Evolutionary conservation across 35 echinoderm and acorn worm genomes (phyloP).

Genomic region (Apostichopus parvimensis): DNA sequence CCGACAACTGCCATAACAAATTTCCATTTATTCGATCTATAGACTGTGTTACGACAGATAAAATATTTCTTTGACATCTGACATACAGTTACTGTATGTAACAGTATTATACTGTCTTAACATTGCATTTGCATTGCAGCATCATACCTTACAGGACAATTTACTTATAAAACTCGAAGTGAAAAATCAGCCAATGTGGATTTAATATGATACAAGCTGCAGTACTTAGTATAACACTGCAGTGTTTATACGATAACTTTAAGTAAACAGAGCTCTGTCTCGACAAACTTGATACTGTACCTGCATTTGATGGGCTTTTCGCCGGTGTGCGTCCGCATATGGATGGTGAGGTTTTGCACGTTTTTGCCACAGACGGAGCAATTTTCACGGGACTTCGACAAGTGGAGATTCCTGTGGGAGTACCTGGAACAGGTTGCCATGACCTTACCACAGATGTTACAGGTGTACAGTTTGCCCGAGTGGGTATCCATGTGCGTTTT

Average conservation of each 20-base stretch:
- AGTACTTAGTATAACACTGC: background rate
- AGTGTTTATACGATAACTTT: background rate
- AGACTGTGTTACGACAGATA: too few species aligned
- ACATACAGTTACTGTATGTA: too few species aligned
- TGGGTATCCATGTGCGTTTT: slow-evolving; percentile 1
- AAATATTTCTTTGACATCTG: too few species aligned
- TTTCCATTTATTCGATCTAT: too few species aligned
- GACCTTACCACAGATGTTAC: background rate
- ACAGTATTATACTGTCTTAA: too few species aligned
- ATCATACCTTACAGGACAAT: too few species aligned
- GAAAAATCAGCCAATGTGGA: too few species aligned
- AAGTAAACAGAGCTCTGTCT: too few species aligned
- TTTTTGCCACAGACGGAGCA: background rate
- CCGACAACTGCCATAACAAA: too few species aligned
- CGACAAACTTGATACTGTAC: background rate
- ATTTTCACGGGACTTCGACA: background rate
- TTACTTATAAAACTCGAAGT: too few species aligned
- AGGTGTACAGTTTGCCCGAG: background rate
- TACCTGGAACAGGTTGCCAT: background rate
- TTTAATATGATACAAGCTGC: too few species aligned
- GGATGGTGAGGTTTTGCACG: background rate
- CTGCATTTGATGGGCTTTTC: slow-evolving; percentile 31
- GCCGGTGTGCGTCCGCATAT: slow-evolving; percentile 34
- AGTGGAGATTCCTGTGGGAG: background rate
- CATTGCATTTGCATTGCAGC: too few species aligned